Evolutionary conservation across 2,797 vertebrate species (phyloP).

Genomic region (Labroides dimidiatus): DNA sequence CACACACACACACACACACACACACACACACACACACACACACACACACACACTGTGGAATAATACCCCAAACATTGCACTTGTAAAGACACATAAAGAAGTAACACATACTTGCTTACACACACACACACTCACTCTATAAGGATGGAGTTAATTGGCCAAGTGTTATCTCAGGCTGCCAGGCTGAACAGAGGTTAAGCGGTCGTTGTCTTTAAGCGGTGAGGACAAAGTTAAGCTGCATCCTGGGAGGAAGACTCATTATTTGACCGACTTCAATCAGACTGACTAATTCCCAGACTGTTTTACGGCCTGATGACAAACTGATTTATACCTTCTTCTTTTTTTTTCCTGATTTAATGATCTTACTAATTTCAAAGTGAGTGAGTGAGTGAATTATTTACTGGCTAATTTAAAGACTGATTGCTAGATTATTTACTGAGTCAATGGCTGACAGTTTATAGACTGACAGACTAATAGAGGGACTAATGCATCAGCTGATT

Average conservation of each 20-base stretch:
- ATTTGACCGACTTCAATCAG: slow-evolving; percentile 61
- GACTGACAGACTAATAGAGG: slow-evolving; percentile 51
- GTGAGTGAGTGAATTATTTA: slow-evolving; percentile 43
- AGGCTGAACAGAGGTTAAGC: slow-evolving; percentile 73
- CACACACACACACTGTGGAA: not conserved
- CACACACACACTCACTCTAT: slow-evolving; percentile 11
- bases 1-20: not conserved
- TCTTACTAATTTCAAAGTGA: slow-evolving; percentile 46
- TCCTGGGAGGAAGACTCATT: slow-evolving; percentile 49
- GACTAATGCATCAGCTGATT: slow-evolving; percentile 37
- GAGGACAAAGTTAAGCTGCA: slow-evolving; percentile 68
- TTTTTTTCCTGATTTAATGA: slow-evolving; percentile 46
- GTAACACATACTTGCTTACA: not conserved
- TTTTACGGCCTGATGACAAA: slow-evolving; percentile 46
- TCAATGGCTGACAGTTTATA: slow-evolving; percentile 62
- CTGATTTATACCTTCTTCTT: slow-evolving; percentile 42
- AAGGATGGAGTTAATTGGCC: slow-evolving; percentile 71
- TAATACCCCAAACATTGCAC: not conserved
- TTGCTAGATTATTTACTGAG: slow-evolving; percentile 60
- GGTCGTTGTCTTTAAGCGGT: slow-evolving; percentile 66
- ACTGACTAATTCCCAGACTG: slow-evolving; percentile 57
- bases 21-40: not conserved
- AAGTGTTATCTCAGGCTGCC: slow-evolving; percentile 74
- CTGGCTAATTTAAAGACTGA: slow-evolving; percentile 53
- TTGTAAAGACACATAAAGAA: not conserved